Conservation (phyloP, 2,113 vertebrate species). For the Nansenia antarctica region DNA sequence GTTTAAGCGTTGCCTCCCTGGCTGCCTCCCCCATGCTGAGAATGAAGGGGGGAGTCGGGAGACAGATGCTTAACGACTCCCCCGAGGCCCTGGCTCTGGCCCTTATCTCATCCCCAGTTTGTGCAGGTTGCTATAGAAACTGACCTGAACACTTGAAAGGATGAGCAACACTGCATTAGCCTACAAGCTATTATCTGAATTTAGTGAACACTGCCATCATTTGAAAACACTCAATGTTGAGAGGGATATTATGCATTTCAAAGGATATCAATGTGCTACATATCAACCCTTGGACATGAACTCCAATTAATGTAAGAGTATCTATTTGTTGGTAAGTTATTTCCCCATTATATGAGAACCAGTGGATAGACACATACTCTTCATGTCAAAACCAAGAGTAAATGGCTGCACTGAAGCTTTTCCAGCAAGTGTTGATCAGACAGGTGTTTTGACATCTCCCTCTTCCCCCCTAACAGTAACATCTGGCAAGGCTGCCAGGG, state of each 20-base stretch:
- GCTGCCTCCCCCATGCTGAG: slow-evolving; percentile 45
- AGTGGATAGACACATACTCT: not conserved
- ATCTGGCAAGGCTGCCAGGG: slow-evolving; percentile 69
- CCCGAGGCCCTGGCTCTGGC: slow-evolving; percentile 70
- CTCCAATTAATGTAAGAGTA: not conserved
- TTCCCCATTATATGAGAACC: not conserved
- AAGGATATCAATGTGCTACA: not conserved
- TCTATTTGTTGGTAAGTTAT: not conserved
- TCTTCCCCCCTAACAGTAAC: slow-evolving; percentile 66
- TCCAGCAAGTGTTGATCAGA: slow-evolving; percentile 67
- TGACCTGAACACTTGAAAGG: slow-evolving; percentile 68
- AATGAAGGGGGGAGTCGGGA: slow-evolving; percentile 47
- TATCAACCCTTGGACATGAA: not conserved
- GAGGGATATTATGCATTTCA: not conserved
- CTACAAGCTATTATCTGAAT: slow-evolving; percentile 54
- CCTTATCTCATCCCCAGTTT: slow-evolving; percentile 78
- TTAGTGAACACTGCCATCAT: slow-evolving; percentile 40
- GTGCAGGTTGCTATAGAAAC: slow-evolving; percentile 77
- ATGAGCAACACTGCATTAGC: slow-evolving; percentile 59
- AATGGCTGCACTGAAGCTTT: slow-evolving; percentile 39
- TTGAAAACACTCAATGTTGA: slow-evolving; percentile 36
- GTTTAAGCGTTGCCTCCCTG: slow-evolving; percentile 58
- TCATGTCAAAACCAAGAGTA: not conserved
- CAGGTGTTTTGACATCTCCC: slow-evolving; percentile 75
- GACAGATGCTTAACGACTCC: slow-evolving; percentile 81